Conservation (phyloP, 2,888 invertebrate genomes). For the Zygaena filipendulae region DNA sequence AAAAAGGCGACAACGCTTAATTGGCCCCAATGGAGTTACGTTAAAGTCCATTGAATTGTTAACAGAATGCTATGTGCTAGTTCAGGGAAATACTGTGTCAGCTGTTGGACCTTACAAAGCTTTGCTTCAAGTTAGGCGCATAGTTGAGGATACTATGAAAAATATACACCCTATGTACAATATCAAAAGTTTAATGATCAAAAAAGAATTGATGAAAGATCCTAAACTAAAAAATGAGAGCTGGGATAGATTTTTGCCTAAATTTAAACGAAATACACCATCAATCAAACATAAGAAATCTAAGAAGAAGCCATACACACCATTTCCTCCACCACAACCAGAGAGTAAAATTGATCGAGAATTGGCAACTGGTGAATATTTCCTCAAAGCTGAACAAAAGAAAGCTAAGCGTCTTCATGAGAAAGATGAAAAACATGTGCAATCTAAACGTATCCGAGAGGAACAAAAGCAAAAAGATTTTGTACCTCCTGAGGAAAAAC, state of each 20-base stretch:
- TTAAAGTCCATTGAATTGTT: slow-evolving; percentile 96
- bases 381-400: no score
- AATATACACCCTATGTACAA: no score
- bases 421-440: slow-evolving; percentile 80
- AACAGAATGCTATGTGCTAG: slow-evolving; percentile 95
- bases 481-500: slow-evolving; percentile 79
- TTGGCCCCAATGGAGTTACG: slow-evolving; percentile 98
- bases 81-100: slow-evolving; percentile 97
- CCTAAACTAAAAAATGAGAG: no score
- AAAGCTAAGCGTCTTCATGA: slow-evolving; percentile 78
- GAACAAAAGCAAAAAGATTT: slow-evolving; percentile 84
- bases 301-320: no score
- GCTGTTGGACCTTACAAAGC: slow-evolving; percentile 97
- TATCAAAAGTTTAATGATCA: no score
- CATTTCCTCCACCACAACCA: no score
- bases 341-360: no score
- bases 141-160: slow-evolving; percentile 97
- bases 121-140: slow-evolving; percentile 84
- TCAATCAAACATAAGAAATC: no score
- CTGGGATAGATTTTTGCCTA: no score
- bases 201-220: no score
- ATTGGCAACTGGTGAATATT: no score
- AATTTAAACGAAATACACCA: no score
- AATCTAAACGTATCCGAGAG: slow-evolving; percentile 77
- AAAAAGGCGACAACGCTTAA: slow-evolving; percentile 91